Evolutionary conservation across 2,113 vertebrate genomes (phyloP).

Genomic region (Synodontis membranacea): DNA sequence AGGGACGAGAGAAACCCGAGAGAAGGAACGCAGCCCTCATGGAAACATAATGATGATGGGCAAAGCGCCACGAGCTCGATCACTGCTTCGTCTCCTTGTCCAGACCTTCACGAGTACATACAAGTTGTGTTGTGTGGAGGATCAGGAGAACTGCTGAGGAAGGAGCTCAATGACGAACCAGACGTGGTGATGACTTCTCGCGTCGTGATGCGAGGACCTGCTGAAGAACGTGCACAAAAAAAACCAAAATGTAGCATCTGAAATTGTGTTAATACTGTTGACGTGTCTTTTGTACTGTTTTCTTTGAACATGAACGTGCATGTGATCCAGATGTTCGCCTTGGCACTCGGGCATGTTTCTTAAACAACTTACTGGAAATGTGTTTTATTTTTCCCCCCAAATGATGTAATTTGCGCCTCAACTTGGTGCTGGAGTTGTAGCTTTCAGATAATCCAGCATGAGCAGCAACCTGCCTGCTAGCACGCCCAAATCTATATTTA

Average conservation of each 20-base stretch:
- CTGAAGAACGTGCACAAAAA: constrained; percentile 68
- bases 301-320: background rate
- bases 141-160: background rate
- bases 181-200: constrained; percentile 52
- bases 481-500: background rate
- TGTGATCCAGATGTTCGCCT: background rate
- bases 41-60: background rate
- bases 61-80: background rate
- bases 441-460: background rate
- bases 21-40: constrained; percentile 56
- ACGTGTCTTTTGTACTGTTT: background rate
- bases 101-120: too few relatives aligned
- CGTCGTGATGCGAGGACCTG: constrained; percentile 48
- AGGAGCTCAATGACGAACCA: background rate
- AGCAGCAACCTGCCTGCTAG: background rate
- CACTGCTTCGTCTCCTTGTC: background rate
- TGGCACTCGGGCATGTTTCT: background rate
- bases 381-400: background rate
- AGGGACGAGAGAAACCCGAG: too few relatives aligned
- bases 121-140: background rate
- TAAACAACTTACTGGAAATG: background rate
- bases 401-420: background rate
- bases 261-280: background rate
- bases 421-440: background rate
- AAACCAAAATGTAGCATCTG: constrained; percentile 63